Percentiles rank a stretch among this genome's conserved stretches.
Conservation (phyloP, 2,797 vertebrate genomes). For the Pseudochromis fuscus region DNA sequence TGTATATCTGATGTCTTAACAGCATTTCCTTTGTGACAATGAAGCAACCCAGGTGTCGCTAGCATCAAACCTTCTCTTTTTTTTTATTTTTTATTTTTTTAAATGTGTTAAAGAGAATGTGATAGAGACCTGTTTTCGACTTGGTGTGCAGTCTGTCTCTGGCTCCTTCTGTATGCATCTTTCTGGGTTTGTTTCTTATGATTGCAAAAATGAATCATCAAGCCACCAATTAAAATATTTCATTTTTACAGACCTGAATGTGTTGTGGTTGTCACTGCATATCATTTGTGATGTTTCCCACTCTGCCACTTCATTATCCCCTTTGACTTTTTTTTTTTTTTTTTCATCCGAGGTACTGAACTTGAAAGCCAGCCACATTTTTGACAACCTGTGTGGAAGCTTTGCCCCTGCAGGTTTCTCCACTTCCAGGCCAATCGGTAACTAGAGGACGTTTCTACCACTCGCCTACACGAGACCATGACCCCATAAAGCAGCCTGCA, state of each 20-base stretch:
- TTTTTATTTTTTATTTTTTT: slow-evolving; percentile 21
- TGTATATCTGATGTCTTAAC: slow-evolving; percentile 80
- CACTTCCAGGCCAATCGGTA: slow-evolving; percentile 42
- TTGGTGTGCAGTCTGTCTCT: slow-evolving; percentile 68
- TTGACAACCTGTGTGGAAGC: slow-evolving; percentile 26
- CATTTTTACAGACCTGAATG: slow-evolving; percentile 82
- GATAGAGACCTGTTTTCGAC: slow-evolving; percentile 55
- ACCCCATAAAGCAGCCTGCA: slow-evolving; percentile 70
- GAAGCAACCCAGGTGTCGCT: slow-evolving; percentile 57
- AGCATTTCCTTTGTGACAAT: slow-evolving; percentile 70
- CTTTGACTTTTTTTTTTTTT: background rate
- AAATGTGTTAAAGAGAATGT: slow-evolving; percentile 53
- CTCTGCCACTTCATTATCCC: slow-evolving; percentile 17
- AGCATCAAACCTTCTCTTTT: slow-evolving; percentile 29
- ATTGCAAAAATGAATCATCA: slow-evolving; percentile 86
- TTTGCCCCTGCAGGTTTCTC: slow-evolving; percentile 38
- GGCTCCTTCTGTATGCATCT: slow-evolving; percentile 75
- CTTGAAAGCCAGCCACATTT: slow-evolving; percentile 25
- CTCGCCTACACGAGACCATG: slow-evolving; percentile 57
- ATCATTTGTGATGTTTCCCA: slow-evolving; percentile 24
- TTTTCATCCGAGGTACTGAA: slow-evolving; percentile 10
- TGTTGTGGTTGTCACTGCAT: slow-evolving; percentile 63
- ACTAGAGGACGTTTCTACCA: slow-evolving; percentile 44
- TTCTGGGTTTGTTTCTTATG: slow-evolving; percentile 81
- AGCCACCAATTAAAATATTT: slow-evolving; percentile 88